phyloP scores from a whole-genome alignment of 2,113 vertebrate species.

The Tragelaphus strepsiceros region DNA sequence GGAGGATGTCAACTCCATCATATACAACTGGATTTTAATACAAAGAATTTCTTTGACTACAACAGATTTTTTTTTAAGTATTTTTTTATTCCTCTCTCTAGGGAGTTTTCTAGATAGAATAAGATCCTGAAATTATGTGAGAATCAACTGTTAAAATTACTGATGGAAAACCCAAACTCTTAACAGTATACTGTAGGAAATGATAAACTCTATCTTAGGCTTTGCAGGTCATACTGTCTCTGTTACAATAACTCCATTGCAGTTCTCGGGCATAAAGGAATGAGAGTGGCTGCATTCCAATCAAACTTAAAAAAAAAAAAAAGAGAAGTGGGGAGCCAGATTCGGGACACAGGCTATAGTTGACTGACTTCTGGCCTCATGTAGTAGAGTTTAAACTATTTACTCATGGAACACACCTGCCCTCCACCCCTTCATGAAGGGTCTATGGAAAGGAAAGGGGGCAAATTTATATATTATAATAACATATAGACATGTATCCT shows the following conservation, averaged over 20 bases:
- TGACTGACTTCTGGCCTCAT: not conserved
- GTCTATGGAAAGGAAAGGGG: not conserved
- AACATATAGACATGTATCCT: not conserved
- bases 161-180: not conserved
- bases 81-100: not conserved
- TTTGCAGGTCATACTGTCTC: fast-evolving
- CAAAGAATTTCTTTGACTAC: not conserved
- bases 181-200: fast-evolving
- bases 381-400: not conserved
- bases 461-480: fast-evolving
- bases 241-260: not conserved
- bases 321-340: not conserved
- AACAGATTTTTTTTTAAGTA: not conserved
- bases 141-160: not conserved
- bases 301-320: not conserved
- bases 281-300: not conserved
- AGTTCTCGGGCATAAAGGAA: not conserved
- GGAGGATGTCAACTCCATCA: not conserved
- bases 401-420: not conserved
- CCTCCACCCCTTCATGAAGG: not conserved
- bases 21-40: not conserved
- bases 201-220: not conserved
- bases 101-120: not conserved
- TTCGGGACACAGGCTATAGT: not conserved
- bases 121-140: not conserved